A percentile compares a stretch with the other conserved stretches of the same genome.
phyloP scores from a whole-genome alignment of 1,140 invertebrate species.

The Trichonephila clavipes region DNA sequence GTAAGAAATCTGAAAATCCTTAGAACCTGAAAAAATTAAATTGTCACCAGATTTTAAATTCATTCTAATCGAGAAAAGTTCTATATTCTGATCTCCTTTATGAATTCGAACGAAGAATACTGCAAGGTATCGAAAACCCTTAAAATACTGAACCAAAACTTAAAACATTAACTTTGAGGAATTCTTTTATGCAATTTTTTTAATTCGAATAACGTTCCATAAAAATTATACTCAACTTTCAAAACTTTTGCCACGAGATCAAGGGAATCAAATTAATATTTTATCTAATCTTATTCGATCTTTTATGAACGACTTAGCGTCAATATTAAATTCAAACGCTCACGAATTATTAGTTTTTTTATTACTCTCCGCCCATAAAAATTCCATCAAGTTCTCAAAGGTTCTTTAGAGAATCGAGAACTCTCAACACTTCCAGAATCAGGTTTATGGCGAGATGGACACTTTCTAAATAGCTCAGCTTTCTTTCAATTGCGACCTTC shows the following conservation, averaged over 20 bases:
- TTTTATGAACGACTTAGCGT: neutral
- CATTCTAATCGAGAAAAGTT: too few species aligned
- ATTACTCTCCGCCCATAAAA: neutral
- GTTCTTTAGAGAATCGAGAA: neutral
- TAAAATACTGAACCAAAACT: too few species aligned
- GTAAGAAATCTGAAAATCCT: too few species aligned
- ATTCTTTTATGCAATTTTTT: too few species aligned
- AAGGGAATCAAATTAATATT: neutral
- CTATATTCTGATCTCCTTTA: too few species aligned
- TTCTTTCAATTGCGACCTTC: too few species aligned
- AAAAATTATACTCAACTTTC: slow-evolving; percentile 1
- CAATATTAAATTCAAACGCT: slow-evolving; percentile 13
- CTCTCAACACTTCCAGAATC: neutral
- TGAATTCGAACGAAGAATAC: too few species aligned
- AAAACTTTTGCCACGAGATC: neutral
- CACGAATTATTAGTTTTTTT: slow-evolving; percentile 1
- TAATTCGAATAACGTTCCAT: neutral
- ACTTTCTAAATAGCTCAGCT: neutral
- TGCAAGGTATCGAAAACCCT: too few species aligned
- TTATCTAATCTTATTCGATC: neutral
- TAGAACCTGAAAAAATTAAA: too few species aligned
- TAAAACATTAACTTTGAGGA: too few species aligned
- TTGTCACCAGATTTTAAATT: too few species aligned
- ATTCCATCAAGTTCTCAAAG: neutral
- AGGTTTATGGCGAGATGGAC: neutral